phyloP scores from a whole-genome alignment of 1,140 invertebrate genomes.

The Drosophila erecta region DNA sequence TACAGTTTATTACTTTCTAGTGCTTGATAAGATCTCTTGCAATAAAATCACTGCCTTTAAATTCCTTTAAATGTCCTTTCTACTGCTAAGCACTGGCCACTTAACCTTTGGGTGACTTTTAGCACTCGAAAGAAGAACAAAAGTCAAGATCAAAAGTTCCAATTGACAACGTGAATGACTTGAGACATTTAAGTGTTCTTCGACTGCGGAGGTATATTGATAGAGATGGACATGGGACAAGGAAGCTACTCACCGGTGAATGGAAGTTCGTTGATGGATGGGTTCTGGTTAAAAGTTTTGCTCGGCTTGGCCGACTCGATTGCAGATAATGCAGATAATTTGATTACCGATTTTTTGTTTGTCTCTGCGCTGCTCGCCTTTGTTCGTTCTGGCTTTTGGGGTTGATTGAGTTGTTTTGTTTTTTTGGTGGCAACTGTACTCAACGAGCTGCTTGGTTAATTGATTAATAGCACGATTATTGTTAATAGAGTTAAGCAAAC shows the following conservation, averaged over 20 bases:
- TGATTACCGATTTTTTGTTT: slow-evolving; percentile 12
- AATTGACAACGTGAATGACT: background rate
- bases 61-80: background rate
- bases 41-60: background rate
- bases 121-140: background rate
- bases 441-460: slow-evolving; percentile 18
- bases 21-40: too few relatives aligned
- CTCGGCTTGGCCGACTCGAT: slow-evolving; percentile 2
- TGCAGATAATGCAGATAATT: slow-evolving; percentile 28
- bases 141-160: background rate
- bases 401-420: slow-evolving; percentile 39
- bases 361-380: slow-evolving; percentile 4
- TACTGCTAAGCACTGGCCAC: background rate
- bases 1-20: too few relatives aligned
- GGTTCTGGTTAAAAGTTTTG: slow-evolving; percentile 18
- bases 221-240: slow-evolving; percentile 33
- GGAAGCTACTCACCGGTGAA: slow-evolving; percentile 33
- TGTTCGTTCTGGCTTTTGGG: slow-evolving; percentile 2
- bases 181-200: background rate
- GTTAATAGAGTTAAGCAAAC: background rate
- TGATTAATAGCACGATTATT: slow-evolving; percentile 12
- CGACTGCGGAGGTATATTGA: background rate
- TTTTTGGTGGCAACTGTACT: slow-evolving; percentile 46
- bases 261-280: slow-evolving; percentile 19
- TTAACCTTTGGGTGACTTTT: slow-evolving; percentile 9